A percentile compares a stretch with the other conserved stretches of the same genome.
phyloP scores from a whole-genome alignment of 2,113 vertebrate genomes.

The Chaetura pelagica region DNA sequence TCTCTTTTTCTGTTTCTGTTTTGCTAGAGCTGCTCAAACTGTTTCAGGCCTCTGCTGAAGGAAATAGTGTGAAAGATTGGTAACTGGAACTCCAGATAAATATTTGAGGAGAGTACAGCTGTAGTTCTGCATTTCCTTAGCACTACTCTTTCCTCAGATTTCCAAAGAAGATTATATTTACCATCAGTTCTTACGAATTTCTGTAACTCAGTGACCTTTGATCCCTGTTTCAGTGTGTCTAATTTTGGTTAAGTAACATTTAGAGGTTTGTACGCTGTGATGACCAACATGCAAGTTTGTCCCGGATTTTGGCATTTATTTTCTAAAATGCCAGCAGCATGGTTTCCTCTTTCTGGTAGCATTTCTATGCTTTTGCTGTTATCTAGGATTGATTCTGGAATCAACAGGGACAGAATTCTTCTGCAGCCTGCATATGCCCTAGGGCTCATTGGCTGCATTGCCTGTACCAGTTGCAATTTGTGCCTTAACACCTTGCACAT shows the following conservation, averaged over 20 bases:
- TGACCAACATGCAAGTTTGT: neutral
- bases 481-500: neutral
- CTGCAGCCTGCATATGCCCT: neutral
- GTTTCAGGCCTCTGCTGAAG: neutral
- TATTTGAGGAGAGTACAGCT: neutral
- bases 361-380: fast-evolving
- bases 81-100: constrained; percentile 23
- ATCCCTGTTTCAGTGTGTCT: neutral
- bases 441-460: neutral
- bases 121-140: neutral
- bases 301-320: neutral
- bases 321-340: neutral
- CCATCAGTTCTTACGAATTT: neutral
- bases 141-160: neutral
- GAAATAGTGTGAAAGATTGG: neutral
- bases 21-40: neutral
- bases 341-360: neutral
- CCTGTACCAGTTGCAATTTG: neutral
- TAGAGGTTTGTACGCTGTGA: neutral
- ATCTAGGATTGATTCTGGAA: neutral
- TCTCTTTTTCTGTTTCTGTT: neutral
- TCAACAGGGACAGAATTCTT: neutral
- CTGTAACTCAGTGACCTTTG: neutral
- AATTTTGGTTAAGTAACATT: neutral
- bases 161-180: neutral